These are phyloP conservation scores for Urophycis tenuis DNA, from an alignment of 2,797 vertebrate genomes.

Conservation along the genomic window DNA sequence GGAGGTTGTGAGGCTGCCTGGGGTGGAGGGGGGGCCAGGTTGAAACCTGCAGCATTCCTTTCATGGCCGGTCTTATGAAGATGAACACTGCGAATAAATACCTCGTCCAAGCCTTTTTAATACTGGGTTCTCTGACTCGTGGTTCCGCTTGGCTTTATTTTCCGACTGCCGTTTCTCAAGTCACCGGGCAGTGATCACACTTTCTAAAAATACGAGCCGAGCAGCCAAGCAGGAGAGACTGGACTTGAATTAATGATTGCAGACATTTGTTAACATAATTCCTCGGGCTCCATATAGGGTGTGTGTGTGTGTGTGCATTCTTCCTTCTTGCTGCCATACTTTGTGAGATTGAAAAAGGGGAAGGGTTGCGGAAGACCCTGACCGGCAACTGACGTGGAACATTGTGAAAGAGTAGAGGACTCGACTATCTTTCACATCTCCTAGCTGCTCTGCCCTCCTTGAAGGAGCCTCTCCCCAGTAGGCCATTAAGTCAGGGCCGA, in stretches of 20 bases:
- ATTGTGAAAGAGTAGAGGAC: not conserved
- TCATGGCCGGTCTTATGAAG: constrained; percentile 1
- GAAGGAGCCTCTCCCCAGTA: not conserved
- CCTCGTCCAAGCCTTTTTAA: not conserved
- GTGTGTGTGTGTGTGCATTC: constrained; percentile 20
- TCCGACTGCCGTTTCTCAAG: constrained; percentile 4
- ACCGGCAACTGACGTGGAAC: not conserved
- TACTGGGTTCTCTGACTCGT: not conserved
- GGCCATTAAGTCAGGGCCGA: not conserved
- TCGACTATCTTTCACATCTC: not conserved
- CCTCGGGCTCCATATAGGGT: constrained; percentile 19
- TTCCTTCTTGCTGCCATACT: not conserved
- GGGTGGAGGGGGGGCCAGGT: not conserved
- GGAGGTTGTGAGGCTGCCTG: not conserved
- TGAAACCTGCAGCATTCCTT: constrained; percentile 5
- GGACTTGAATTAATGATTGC: constrained; percentile 26
- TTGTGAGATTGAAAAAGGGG: not conserved
- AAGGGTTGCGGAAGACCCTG: constrained; percentile 2
- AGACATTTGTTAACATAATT: constrained; percentile 17
- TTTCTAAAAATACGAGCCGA: constrained; percentile 51
- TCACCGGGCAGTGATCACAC: constrained; percentile 14
- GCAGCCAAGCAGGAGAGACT: constrained; percentile 20
- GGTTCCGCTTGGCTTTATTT: not conserved
- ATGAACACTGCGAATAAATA: not conserved
- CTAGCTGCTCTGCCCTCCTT: not conserved